A percentile compares a stretch with the other conserved stretches of the same genome.
Conservation (phyloP, 2,888 invertebrate genomes). For the Ceramica pisi region DNA sequence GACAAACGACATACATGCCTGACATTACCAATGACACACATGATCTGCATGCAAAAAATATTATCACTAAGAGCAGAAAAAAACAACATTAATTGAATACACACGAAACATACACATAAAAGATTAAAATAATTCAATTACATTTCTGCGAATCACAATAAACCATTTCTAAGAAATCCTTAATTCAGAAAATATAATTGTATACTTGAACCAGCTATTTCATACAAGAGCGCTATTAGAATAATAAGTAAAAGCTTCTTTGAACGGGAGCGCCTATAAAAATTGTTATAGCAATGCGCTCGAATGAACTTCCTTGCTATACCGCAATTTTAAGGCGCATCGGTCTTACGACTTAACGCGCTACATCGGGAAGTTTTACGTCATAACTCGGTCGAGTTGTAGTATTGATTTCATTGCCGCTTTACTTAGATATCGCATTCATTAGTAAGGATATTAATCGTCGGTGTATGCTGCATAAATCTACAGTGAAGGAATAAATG, state of each 20-base stretch:
- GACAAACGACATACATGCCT: background rate
- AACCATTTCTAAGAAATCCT: conserved; percentile 29
- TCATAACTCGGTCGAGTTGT: conserved; percentile 13
- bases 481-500: background rate
- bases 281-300: conserved; percentile 66
- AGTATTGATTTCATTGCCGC: conserved; percentile 49
- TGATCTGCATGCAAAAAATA: background rate
- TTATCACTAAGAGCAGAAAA: background rate
- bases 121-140: conserved; percentile 4
- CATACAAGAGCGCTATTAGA: conserved; percentile 61
- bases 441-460: conserved; percentile 13
- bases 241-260: conserved; percentile 61
- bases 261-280: conserved; percentile 64
- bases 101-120: background rate
- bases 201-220: conserved; percentile 53
- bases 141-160: conserved; percentile 20
- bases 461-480: conserved; percentile 4
- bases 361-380: conserved; percentile 23
- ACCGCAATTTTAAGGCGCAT: conserved; percentile 66
- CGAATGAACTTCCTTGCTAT: conserved; percentile 60
- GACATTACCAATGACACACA: background rate
- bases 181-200: conserved; percentile 42
- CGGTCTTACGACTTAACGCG: conserved; percentile 49
- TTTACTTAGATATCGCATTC: conserved; percentile 14
- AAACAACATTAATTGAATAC: background rate